Evolutionary conservation across 2,113 vertebrate genomes (phyloP).

Genomic region (Talpa occidentalis): DNA sequence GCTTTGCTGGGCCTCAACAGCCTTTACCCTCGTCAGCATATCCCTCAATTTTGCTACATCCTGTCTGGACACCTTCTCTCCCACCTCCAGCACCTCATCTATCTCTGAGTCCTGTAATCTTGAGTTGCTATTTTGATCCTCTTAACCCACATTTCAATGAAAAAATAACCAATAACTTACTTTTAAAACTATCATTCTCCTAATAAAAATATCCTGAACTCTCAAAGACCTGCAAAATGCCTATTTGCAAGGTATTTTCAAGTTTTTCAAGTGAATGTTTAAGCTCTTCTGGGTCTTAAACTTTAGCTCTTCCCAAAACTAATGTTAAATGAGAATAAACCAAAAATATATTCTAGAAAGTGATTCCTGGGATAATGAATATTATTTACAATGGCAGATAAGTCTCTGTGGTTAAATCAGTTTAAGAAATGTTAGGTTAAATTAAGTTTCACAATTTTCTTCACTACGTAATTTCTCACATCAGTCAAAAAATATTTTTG

Average conservation of each 20-base stretch:
- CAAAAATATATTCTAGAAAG: background rate
- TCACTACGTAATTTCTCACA: background rate
- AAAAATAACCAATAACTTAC: background rate
- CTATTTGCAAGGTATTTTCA: slow-evolving; percentile 6
- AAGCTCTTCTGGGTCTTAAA: slow-evolving; percentile 34
- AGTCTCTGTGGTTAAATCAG: background rate
- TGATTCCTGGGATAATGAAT: background rate
- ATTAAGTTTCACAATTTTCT: slow-evolving; percentile 40
- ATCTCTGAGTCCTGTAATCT: background rate
- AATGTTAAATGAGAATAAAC: background rate
- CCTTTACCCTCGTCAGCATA: slow-evolving; percentile 19
- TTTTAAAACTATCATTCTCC: slow-evolving; percentile 21
- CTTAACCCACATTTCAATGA: slow-evolving; percentile 2
- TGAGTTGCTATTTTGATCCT: slow-evolving; percentile 10
- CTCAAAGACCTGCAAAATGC: background rate
- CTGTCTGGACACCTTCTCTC: slow-evolving; percentile 22
- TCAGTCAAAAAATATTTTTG: background rate
- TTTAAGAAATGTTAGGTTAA: background rate
- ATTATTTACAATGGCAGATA: background rate
- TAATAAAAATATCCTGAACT: slow-evolving; percentile 35
- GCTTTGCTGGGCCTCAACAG: background rate
- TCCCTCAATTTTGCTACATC: slow-evolving; percentile 57
- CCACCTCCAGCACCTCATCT: background rate
- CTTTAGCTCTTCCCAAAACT: background rate
- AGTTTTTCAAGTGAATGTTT: slow-evolving; percentile 3